These are phyloP conservation scores for Monoplex corrugatus DNA, from an alignment of 2,888 invertebrate species.

Conservation along the genomic window DNA sequence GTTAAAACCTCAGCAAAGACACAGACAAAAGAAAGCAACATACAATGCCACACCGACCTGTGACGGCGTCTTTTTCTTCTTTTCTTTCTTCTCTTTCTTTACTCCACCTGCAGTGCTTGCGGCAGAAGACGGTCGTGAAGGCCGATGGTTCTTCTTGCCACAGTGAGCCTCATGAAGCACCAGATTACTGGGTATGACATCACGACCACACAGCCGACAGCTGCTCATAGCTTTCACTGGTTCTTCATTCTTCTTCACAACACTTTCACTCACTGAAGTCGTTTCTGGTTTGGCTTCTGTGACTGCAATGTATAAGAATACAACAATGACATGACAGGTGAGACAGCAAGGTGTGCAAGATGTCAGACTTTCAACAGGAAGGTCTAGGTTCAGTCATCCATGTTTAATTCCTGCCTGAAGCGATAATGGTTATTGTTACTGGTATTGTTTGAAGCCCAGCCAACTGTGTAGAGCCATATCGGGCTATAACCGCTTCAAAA, in stretches of 20 bases:
- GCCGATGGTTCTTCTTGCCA: conserved; percentile 36
- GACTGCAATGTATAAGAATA: no score
- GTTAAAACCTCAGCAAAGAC: no score
- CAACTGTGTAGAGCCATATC: no score
- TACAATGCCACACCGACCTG: background rate
- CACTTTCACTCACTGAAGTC: background rate
- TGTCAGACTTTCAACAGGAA: no score
- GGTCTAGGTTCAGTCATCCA: no score
- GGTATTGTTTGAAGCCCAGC: no score
- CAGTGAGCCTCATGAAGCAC: conserved; percentile 69
- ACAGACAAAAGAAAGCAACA: background rate
- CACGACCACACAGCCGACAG: conserved; percentile 67
- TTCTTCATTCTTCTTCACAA: background rate
- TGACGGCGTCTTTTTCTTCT: conserved; percentile 38
- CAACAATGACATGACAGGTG: no score
- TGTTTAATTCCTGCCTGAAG: no score
- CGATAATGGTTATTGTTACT: no score
- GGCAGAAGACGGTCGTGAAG: background rate
- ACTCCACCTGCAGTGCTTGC: background rate
- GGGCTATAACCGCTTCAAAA: no score
- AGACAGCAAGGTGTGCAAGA: no score
- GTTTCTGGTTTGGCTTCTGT: no score
- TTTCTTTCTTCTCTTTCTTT: conserved; percentile 56
- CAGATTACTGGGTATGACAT: conserved; percentile 69
- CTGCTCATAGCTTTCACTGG: background rate